Conservation (phyloP, 2,888 invertebrate species). For the Melanostoma scalare region DNA sequence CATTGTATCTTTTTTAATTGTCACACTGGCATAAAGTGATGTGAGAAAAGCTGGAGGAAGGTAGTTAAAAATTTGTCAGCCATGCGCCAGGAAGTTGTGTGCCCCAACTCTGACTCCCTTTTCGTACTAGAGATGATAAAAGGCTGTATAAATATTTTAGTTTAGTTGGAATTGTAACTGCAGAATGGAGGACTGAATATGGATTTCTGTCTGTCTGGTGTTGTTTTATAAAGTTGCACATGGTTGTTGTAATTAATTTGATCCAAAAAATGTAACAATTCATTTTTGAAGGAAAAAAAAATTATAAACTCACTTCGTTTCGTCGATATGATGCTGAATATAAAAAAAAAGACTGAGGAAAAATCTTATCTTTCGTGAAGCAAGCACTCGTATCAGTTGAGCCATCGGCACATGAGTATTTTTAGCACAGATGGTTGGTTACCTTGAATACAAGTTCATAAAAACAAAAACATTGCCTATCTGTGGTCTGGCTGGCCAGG, state of each 20-base stretch:
- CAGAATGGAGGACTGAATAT: too few species aligned
- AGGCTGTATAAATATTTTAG: too few species aligned
- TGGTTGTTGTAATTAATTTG: too few species aligned
- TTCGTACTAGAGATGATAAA: too few species aligned
- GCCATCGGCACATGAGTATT: slow-evolving; percentile 43
- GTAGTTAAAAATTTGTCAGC: slow-evolving; percentile 50
- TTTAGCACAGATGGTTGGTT: slow-evolving; percentile 62
- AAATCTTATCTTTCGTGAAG: slow-evolving; percentile 15
- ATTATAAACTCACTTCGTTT: too few species aligned
- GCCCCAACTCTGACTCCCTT: too few species aligned
- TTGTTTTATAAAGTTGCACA: too few species aligned
- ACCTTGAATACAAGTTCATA: slow-evolving; percentile 42
- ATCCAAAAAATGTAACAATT: too few species aligned
- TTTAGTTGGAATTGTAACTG: too few species aligned
- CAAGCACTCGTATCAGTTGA: not conserved
- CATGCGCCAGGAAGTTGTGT: slow-evolving; percentile 24
- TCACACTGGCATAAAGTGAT: slow-evolving; percentile 36
- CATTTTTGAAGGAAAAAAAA: too few species aligned
- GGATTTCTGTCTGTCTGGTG: too few species aligned
- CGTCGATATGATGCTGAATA: not conserved
- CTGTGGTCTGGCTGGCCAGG: slow-evolving; percentile 6
- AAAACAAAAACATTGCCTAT: slow-evolving; percentile 47
- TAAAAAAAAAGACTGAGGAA: slow-evolving; percentile 1
- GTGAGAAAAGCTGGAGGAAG: slow-evolving; percentile 18
- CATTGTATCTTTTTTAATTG: slow-evolving; percentile 62